These are phyloP conservation scores for Xiphophorus couchianus DNA, from an alignment of 2,113 vertebrate species.

Conservation along the genomic window DNA sequence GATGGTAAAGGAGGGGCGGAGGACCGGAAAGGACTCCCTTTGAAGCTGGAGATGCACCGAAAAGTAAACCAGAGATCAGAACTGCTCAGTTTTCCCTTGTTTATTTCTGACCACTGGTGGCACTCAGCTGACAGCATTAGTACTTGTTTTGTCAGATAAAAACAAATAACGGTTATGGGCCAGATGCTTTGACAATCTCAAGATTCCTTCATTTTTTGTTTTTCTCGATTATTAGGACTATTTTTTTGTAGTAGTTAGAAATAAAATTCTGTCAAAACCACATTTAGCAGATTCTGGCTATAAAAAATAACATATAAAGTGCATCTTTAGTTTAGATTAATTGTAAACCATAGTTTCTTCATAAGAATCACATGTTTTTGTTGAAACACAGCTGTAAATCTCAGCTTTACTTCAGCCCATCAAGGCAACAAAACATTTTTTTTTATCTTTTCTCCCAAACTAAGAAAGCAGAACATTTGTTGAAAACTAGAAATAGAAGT, in stretches of 20 bases:
- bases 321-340: no score
- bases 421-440: no score
- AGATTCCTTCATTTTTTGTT: neutral
- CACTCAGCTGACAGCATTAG: no score
- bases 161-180: neutral
- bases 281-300: neutral
- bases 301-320: neutral
- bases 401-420: neutral
- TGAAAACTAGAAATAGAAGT: neutral
- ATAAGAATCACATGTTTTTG: no score
- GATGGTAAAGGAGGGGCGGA: constrained; percentile 5
- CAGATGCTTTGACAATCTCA: neutral
- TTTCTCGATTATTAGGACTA: no score
- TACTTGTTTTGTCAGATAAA: neutral
- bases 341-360: no score
- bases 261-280: neutral
- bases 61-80: no score
- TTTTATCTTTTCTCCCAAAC: neutral
- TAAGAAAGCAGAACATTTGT: neutral
- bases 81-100: no score
- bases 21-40: no score
- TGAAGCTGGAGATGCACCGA: no score
- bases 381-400: neutral
- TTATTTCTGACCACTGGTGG: no score
- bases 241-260: neutral